Base-by-base conservation (phyloP, 2,888 invertebrate species). In the Notodromas monacha region DNA sequence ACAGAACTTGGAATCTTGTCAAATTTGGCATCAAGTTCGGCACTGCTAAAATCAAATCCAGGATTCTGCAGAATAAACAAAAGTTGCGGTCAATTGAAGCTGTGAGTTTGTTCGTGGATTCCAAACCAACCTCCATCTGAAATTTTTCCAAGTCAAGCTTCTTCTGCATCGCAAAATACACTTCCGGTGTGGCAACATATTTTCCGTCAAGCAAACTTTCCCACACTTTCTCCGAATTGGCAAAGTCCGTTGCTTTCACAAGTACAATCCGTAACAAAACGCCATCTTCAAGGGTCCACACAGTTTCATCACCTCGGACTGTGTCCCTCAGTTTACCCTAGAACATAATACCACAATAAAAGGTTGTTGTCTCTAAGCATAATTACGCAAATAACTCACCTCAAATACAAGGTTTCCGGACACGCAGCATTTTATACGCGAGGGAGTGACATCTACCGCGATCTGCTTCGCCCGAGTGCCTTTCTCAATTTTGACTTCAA, bases 281-380 rank as follows among this genome's bases (percentile, higher is more conserved):
- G 34, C 43, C 45, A 37, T 56, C 55, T 39, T 56, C 57, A 34
- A 56, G 38, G 0, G 55, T 54, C 57, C 57, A 57, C 0, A 52
- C 40, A 11, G 46, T 43, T 31, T 57, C 56, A 36, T 54, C 52
- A 11, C 46, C 43, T n/a, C n/a, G n/a, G n/a, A n/a, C n/a, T n/a
- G n/a, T n/a, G n/a, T n/a, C n/a, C n/a, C n/a, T n/a, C n/a, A n/a
- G n/a, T n/a, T n/a, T n/a, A n/a, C n/a, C n/a, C n/a, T n/a, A n/a
- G n/a, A n/a, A n/a, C n/a, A n/a, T n/a, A n/a, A n/a, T n/a, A n/a
- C n/a, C n/a, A n/a, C n/a, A n/a, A n/a, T n/a, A n/a, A n/a, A n/a
- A n/a, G n/a, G n/a, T n/a, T n/a, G n/a, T n/a, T n/a, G n/a, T n/a
- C n/a, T n/a, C n/a, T n/a, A n/a, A n/a, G n/a, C n/a, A n/a, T n/a